Evolutionary conservation across 2,113 vertebrate species (phyloP).

Genomic region (Otis tarda): DNA sequence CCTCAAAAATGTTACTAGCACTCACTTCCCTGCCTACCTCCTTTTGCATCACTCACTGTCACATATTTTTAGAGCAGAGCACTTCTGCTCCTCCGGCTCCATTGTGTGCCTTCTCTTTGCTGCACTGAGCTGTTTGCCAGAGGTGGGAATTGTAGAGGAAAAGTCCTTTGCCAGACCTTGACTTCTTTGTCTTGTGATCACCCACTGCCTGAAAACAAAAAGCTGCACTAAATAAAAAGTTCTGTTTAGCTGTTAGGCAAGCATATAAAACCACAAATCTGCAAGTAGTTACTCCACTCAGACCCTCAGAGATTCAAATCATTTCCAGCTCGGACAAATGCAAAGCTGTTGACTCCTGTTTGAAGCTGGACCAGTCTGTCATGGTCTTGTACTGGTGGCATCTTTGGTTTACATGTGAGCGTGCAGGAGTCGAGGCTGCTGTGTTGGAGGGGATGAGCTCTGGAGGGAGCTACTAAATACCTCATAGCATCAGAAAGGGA

Average conservation of each 20-base stretch:
- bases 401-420: not conserved
- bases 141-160: not conserved
- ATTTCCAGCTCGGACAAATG: not conserved
- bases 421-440: not conserved
- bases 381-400: not conserved
- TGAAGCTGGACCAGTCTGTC: not conserved
- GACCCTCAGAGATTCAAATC: not conserved
- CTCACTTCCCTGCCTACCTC: not conserved
- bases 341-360: not conserved
- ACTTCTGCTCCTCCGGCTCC: not conserved
- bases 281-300: not conserved
- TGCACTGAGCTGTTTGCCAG: not conserved
- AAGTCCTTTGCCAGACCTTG: not conserved
- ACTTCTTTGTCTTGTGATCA: not conserved
- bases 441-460: accelerated
- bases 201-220: not conserved
- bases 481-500: not conserved
- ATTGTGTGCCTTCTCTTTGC: not conserved
- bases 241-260: not conserved
- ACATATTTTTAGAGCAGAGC: slow-evolving; percentile 6
- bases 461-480: not conserved
- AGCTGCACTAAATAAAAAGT: not conserved
- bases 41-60: not conserved
- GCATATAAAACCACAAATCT: not conserved
- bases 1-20: not conserved